Percentiles rank a stretch among this genome's conserved stretches.
Conservation (phyloP, 2,113 vertebrate genomes). For the Sinosuthora webbiana region DNA sequence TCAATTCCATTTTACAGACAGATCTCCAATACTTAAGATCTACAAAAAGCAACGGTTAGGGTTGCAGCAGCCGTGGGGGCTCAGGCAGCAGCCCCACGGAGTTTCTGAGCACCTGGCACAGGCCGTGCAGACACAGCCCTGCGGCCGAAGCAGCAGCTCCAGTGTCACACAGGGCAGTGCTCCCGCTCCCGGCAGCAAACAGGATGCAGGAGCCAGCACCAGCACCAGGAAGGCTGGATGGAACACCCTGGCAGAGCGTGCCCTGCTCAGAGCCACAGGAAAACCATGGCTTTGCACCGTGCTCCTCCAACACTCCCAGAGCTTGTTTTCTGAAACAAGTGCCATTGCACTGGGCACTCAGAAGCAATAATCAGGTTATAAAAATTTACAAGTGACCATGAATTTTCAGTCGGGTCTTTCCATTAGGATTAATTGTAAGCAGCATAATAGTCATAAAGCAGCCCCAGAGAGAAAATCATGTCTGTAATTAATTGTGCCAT, state of each 20-base stretch:
- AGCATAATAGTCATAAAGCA: not conserved
- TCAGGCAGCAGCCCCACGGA: not conserved
- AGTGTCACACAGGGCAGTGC: too few species aligned
- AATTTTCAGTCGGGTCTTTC: conserved; percentile 25
- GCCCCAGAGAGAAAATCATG: not conserved
- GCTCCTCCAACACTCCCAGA: not conserved
- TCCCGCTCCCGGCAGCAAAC: fast-evolving
- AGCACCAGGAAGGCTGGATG: too few species aligned
- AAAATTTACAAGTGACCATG: not conserved
- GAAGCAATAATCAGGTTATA: not conserved
- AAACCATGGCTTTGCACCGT: fast-evolving
- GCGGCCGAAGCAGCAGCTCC: not conserved
- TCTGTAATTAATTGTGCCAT: conserved; percentile 20
- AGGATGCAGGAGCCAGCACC: fast-evolving
- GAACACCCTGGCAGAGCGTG: fast-evolving
- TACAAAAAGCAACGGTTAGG: not conserved
- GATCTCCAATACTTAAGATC: not conserved
- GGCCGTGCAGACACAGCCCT: not conserved
- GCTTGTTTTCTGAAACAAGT: not conserved
- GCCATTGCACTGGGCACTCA: not conserved
- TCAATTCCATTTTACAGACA: not conserved
- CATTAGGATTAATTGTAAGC: conserved; percentile 20
- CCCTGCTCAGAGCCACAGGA: fast-evolving
- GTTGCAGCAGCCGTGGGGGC: not conserved
- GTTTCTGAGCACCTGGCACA: fast-evolving